These are phyloP conservation scores for Aphis gossypii DNA, from an alignment of 1,140 invertebrate species.

Conservation along the genomic window DNA sequence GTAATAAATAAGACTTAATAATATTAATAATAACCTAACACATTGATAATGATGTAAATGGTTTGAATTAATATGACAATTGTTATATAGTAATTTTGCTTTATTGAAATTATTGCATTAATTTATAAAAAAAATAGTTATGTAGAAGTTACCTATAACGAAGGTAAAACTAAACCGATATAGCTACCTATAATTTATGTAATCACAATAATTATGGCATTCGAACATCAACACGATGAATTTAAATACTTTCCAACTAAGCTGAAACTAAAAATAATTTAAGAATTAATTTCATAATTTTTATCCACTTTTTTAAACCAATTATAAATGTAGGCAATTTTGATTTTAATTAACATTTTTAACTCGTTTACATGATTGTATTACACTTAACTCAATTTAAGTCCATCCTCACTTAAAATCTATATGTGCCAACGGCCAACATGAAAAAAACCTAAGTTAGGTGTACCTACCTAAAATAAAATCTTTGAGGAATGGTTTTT, in stretches of 20 bases:
- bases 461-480: neutral
- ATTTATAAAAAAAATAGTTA: neutral
- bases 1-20: neutral
- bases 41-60: neutral
- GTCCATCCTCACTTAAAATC: neutral
- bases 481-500: neutral
- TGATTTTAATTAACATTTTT: constrained; percentile 12
- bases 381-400: constrained; percentile 20
- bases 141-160: neutral
- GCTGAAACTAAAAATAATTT: no score
- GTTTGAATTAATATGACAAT: neutral
- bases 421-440: neutral
- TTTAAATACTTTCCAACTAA: neutral
- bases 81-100: neutral
- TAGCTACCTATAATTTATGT: neutral
- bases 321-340: constrained; percentile 17
- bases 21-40: neutral
- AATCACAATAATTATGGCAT: neutral
- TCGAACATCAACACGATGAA: neutral
- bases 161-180: neutral
- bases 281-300: neutral
- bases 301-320: neutral
- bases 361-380: constrained; percentile 8
- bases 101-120: neutral
- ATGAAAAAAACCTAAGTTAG: neutral